Base-by-base conservation (phyloP, 1,140 invertebrate genomes). In the Cydia splendana region DNA sequence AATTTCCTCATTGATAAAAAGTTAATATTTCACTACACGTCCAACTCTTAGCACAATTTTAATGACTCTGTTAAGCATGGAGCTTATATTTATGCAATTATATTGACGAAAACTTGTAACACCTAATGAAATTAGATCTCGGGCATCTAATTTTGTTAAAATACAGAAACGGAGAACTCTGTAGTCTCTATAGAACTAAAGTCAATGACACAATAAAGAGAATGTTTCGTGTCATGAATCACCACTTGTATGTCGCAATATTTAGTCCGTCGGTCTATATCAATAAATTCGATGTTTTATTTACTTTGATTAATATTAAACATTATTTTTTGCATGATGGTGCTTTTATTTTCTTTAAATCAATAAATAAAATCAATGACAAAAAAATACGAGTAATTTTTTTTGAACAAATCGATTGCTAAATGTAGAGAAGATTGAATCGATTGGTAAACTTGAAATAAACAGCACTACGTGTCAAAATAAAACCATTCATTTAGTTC, bases 201-300 rank as follows among this genome's bases (percentile, higher is more conserved):
- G 67, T 71, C 67, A 71, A 71, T 71, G 67, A 71, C 67, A 71
- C 67, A 62, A 18, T 62, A 10, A 62, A 62, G 57, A 62, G 57
- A 62, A 62, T 62, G 57, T 62, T 62, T 24, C 20, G 18, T 62
- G 9, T 20, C 20, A 62, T 71, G 67, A 71, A 71, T 71, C 67
- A 71, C 45, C 67, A 42, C 65, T 4, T 13, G 65, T 71, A 38
- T 71, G 67, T 34, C 30, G 67, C n/a, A 71, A 71, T 71, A 6
- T 38, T 71, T 71, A n/a, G 4, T 71, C 45, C 20, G 4, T 24
- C 20, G 15, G 9, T 24, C 9, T 62, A 24, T 24, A 62, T 24
- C 10, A 5, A 62, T 62, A 4, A 62, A 24, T 12, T 12, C 45
- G 38, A 9, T 42, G 38, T 42, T 42, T 48, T 48, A 13, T 48